These are phyloP conservation scores for Euglossa dilemma DNA, from an alignment of 1,140 invertebrate species.

Conservation along the genomic window DNA sequence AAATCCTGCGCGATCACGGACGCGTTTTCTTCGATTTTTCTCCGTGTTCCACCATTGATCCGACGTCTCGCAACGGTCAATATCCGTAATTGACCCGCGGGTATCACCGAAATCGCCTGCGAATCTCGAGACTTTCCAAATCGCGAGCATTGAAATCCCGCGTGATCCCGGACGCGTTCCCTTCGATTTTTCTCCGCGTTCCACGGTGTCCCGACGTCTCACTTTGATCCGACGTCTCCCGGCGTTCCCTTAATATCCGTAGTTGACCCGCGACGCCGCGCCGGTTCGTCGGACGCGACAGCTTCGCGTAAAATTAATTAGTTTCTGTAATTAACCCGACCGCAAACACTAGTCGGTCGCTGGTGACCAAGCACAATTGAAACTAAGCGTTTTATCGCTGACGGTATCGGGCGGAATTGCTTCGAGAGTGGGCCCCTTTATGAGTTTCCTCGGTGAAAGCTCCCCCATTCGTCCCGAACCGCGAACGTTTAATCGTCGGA, in stretches of 20 bases:
- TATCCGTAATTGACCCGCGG: too few relatives aligned
- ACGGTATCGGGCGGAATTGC: conserved; percentile 14
- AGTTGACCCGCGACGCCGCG: too few relatives aligned
- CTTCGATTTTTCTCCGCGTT: neutral
- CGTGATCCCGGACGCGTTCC: too few relatives aligned
- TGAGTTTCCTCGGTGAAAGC: neutral
- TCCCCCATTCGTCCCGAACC: too few relatives aligned
- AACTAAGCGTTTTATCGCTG: conserved; percentile 25
- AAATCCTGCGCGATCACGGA: too few relatives aligned
- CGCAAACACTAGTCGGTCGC: conserved; percentile 16
- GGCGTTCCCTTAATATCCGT: neutral
- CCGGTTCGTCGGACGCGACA: neutral
- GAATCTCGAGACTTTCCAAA: too few relatives aligned
- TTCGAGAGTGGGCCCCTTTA: neutral
- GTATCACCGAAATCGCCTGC: neutral
- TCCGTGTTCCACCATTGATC: neutral
- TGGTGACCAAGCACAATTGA: conserved; percentile 16
- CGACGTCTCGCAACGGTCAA: neutral
- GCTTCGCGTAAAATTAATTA: conserved; percentile 38
- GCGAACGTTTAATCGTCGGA: neutral
- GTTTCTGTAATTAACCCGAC: conserved; percentile 37
- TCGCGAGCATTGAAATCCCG: neutral
- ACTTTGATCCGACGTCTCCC: too few relatives aligned
- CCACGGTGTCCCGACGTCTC: too few relatives aligned
- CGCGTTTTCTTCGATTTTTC: neutral